phyloP scores from a whole-genome alignment of 1,140 invertebrate species.

The Trichonephila inaurata region DNA sequence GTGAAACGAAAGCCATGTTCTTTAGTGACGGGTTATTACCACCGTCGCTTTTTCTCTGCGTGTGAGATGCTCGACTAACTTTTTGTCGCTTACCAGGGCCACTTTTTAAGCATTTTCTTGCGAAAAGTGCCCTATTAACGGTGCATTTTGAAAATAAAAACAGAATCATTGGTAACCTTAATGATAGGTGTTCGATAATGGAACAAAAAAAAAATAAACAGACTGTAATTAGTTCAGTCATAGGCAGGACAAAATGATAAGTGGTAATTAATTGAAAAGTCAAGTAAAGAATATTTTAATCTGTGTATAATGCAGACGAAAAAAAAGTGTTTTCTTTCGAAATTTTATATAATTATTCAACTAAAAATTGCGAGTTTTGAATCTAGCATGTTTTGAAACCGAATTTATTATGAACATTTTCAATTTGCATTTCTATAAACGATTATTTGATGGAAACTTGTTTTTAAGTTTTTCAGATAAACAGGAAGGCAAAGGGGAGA shows the following conservation, averaged over 20 bases:
- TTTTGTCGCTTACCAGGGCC: background rate
- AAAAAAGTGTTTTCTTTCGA: no score
- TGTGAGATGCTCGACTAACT: background rate
- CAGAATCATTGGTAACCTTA: background rate
- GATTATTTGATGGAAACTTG: no score
- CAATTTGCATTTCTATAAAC: no score
- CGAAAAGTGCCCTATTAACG: background rate
- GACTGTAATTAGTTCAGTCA: background rate
- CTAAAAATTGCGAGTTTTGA: no score
- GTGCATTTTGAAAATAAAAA: background rate
- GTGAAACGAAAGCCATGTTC: constrained; percentile 31
- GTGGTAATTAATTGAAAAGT: no score
- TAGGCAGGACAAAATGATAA: background rate
- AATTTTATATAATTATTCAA: no score
- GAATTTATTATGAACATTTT: no score
- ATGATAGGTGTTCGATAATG: constrained; percentile 6
- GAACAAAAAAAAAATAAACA: background rate
- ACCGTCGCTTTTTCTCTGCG: background rate
- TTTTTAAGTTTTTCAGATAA: no score
- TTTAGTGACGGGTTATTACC: constrained; percentile 32
- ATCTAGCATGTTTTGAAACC: no score
- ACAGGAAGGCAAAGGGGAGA: no score
- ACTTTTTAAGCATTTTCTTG: background rate
- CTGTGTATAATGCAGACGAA: no score
- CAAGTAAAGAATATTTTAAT: no score